Evolutionary conservation across 2,797 vertebrate genomes (phyloP), one percentile per base, ranked within the genome.

Genomic region (Sibirionetta formosa): DNA sequence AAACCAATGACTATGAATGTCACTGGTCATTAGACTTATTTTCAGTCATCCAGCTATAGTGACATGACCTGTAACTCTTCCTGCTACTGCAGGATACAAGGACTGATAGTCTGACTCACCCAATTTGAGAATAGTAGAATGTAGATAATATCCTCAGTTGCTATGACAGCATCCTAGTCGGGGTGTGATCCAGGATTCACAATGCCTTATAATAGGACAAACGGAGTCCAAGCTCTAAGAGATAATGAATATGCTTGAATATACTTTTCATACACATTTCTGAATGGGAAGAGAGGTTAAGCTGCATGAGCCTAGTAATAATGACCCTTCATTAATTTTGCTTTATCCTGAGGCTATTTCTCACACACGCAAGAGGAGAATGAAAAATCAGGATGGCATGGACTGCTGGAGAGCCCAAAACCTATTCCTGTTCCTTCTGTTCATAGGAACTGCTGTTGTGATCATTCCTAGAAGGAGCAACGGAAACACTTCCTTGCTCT

Each of bases 11-110:
- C 82, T 94, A 84, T 73, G 87, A 94, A 86, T 94, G 96, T 95
- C 96, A 94, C 69, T 71, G 79, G 54, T 42, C 91, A 81, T 96
- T 93, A 94, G 56, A 63, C 70, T 93, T 68, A 78, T 82, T 94
- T 94, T 94, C 93, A 94, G 73, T 92, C 93, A 94, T 73, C 71
- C 70, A 82, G 56, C 73, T 93, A 26, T 7, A 77, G 73, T 20
- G 23, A 77, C 88, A 73, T 2, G 22, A 80, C 57, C 71, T 66
- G 75, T 35, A 95, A 90, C 48, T 86, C 54, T 94, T 38, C 71
- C 85, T 65, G 66, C 63, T 82, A 38, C 82, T 92, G 66, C 0
- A 0, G 48, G 48, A 77, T 78, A 27, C 23, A 17, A 78, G 23
- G 50, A 88, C 82, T 80, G 65, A 86, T 17, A 65, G 26, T 53